Evolutionary conservation across 2,888 invertebrate species (phyloP).

Genomic region (Stegophylla sp.): DNA sequence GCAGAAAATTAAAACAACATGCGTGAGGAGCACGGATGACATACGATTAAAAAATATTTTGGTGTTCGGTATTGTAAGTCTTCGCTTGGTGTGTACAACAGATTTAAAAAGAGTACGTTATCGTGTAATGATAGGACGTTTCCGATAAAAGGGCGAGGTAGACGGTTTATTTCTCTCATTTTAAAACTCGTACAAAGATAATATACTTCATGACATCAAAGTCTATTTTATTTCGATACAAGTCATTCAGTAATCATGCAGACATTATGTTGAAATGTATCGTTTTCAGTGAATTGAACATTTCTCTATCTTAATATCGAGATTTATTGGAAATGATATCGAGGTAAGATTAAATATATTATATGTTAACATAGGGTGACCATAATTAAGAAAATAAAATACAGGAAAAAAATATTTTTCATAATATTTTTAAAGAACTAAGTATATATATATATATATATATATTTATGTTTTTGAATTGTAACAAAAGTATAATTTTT

Average conservation of each 20-base stretch:
- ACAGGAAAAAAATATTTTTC: no score
- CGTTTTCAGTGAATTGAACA: not conserved
- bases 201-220: not conserved
- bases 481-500: no score
- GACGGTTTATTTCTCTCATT: not conserved
- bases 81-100: slow-evolving; percentile 36
- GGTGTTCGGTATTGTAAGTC: slow-evolving; percentile 41
- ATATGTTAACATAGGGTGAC: no score
- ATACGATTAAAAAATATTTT: slow-evolving; percentile 25
- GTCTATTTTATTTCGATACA: not conserved
- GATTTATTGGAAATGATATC: not conserved
- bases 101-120: slow-evolving; percentile 23
- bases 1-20: not conserved
- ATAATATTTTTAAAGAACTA: no score
- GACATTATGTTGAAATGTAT: not conserved
- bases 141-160: not conserved
- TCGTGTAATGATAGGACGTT: not conserved
- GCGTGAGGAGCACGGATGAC: not conserved
- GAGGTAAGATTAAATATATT: slow-evolving; percentile 18
- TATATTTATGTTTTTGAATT: no score
- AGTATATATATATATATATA: no score
- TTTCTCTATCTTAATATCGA: not conserved
- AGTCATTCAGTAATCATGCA: not conserved
- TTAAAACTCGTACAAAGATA: not conserved
- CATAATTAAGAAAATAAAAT: no score